Base-by-base conservation (phyloP, 2,113 vertebrate species). In the Verasper variegatus region DNA sequence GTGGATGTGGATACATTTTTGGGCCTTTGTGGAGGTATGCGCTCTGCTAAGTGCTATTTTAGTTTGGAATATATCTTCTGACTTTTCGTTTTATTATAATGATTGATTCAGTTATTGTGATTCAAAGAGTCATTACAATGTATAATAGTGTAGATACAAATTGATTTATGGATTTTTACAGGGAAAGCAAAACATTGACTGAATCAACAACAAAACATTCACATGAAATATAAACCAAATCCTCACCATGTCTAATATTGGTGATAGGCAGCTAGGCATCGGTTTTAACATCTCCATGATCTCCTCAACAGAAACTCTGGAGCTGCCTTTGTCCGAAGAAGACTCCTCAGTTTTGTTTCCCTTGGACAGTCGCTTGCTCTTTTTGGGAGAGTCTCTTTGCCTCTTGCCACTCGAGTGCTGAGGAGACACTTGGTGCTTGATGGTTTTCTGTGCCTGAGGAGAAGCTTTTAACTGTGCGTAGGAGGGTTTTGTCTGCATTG, bases 181-280 rank as follows among this genome's bases (percentile, higher is more conserved):
- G 13, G 24, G 45, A 18, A 12, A 56, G 27, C 15, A 52, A 52
- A 51, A 20, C 15, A 4, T 18, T 47, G 59, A 24, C 27, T 5
- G 21, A 74, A 7, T 35, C 20, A 20, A 17, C 6, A 24, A n/a
- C 7, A 12, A 42, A 72, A 47, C 0, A 14, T 40, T 31, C 6
- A 4, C 9, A 24, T 12, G 15, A 57, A 24, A 15, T 6, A 37
- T 5, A 21, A 74, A 23, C 0, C 15, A 20, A 23, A 45, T 68
- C 76, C 84, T 90, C 27, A 91, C 90, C 83, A 51, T 88, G 40
- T 89, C 82, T 31, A 75, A 85, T 76, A 99, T 49, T 0, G 98
- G 98, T 59, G 98, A 99, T 61, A 99, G 78, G 0, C 95, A 94
- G 68, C 95, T 91, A 24, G 92, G 96, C 9, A 98, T 85, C 31